These are phyloP conservation scores for Spisula solida DNA, from an alignment of 2,888 invertebrate species.

Conservation along the genomic window DNA sequence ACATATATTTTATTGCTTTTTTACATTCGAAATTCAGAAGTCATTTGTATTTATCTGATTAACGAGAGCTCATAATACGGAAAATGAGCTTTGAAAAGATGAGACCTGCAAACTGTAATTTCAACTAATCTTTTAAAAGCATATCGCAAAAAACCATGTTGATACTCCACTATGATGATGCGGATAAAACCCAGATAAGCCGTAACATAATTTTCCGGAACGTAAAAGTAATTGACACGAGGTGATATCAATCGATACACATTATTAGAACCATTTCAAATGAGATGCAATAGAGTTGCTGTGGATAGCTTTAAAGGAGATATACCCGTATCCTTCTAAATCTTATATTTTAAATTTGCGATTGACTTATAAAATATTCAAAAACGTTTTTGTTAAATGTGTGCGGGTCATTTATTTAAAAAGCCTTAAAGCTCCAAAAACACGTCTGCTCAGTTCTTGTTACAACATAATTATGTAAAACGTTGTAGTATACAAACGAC, in stretches of 20 bases:
- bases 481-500: no score
- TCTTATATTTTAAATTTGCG: no score
- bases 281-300: background rate
- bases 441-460: no score
- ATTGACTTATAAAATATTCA: no score
- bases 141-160: background rate
- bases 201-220: background rate
- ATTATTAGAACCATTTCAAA: no score
- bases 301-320: no score
- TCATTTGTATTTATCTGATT: conserved; percentile 13
- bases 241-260: background rate
- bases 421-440: no score
- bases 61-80: background rate
- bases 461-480: no score
- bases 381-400: no score
- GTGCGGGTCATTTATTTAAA: no score
- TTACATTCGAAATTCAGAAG: background rate
- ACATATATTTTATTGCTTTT: background rate
- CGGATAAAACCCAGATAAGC: background rate
- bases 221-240: background rate
- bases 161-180: background rate
- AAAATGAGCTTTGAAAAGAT: background rate
- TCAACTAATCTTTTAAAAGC: background rate
- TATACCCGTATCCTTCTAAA: no score
- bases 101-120: background rate